Evolutionary conservation across 1,140 invertebrate genomes (phyloP).

Genomic region (Chrysoperla carnea): DNA sequence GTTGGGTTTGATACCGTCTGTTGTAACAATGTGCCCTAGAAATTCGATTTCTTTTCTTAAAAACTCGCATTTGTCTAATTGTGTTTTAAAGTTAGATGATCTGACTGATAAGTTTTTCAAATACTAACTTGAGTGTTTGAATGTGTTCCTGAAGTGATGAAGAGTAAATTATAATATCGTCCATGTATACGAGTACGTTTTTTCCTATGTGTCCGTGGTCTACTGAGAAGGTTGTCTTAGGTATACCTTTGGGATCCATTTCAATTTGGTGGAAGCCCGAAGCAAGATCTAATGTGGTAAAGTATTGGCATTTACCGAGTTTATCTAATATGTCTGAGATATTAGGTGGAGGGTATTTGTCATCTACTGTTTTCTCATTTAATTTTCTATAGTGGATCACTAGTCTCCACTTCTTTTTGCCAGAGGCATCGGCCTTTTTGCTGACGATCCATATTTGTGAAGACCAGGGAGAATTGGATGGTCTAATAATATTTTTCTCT

Average conservation of each 20-base stretch:
- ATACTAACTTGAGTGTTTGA: constrained; percentile 8
- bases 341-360: constrained; percentile 23
- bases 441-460: constrained; percentile 2
- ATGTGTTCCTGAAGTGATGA: constrained; percentile 12
- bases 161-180: constrained; percentile 16
- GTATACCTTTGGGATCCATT: not conserved
- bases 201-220: constrained; percentile 9
- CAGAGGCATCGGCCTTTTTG: constrained; percentile 3
- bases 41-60: constrained; percentile 12
- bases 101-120: constrained; percentile 10
- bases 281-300: constrained; percentile 18
- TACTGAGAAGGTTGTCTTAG: not conserved
- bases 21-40: constrained; percentile 20
- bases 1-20: constrained; percentile 19
- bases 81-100: constrained; percentile 12
- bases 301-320: constrained; percentile 13
- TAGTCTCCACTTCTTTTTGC: constrained; percentile 2
- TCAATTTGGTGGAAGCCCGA: constrained; percentile 10
- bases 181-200: constrained; percentile 20
- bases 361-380: constrained; percentile 18
- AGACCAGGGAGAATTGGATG: not conserved
- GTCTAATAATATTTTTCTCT: constrained; percentile 3
- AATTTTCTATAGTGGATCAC: constrained; percentile 8
- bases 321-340: constrained; percentile 20
- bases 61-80: constrained; percentile 16